phyloP scores from a whole-genome alignment of 2,113 vertebrate species.

The Oncorhynchus gorbuscha region DNA sequence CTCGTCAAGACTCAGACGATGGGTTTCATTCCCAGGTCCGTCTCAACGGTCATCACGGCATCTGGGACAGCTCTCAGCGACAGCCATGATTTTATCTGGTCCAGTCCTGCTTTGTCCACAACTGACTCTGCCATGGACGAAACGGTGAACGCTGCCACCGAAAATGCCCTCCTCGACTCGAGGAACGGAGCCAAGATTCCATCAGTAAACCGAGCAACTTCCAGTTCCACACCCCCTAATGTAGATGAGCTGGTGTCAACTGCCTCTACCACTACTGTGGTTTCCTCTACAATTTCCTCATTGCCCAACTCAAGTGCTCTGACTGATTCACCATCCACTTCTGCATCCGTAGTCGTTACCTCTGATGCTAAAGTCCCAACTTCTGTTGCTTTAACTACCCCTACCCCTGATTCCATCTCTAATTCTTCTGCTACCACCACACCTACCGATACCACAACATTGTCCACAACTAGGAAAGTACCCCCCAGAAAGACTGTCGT shows the following conservation, averaged over 20 bases:
- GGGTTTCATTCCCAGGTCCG: neutral
- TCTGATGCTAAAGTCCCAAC: no score
- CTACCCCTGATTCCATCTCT: neutral
- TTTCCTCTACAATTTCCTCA: conserved; percentile 9
- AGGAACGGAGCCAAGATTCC: neutral
- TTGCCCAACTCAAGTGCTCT: neutral
- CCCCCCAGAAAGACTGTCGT: neutral
- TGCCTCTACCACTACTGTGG: neutral
- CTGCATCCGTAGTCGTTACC: neutral
- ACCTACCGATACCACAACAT: neutral
- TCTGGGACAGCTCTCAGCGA: neutral
- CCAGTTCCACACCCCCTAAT: neutral
- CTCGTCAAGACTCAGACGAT: conserved; percentile 21
- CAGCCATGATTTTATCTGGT: neutral
- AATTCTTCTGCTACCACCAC: neutral
- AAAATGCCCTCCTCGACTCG: neutral
- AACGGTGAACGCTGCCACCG: neutral
- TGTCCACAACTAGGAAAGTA: neutral
- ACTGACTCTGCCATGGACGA: neutral
- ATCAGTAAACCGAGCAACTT: neutral
- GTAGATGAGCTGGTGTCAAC: neutral
- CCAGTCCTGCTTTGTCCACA: neutral
- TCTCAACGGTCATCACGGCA: neutral
- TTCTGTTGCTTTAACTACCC: neutral
- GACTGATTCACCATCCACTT: neutral